These are phyloP conservation scores for Mus minutoides DNA, from an alignment of 2,797 vertebrate species.

Conservation along the genomic window DNA sequence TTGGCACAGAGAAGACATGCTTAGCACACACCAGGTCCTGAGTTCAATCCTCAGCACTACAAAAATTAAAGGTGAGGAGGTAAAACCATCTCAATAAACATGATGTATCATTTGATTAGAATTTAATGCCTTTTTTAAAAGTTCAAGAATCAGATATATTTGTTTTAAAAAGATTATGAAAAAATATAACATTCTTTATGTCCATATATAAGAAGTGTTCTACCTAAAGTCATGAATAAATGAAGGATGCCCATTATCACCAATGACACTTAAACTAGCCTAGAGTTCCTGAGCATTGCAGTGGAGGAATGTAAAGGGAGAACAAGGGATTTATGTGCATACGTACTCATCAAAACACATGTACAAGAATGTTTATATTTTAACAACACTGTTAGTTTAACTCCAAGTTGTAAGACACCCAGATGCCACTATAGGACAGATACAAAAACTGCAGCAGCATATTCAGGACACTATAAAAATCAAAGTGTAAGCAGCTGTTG, in stretches of 20 bases:
- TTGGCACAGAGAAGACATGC: not conserved
- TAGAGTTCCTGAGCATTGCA: not conserved
- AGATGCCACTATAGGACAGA: not conserved
- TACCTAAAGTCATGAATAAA: conserved; percentile 30
- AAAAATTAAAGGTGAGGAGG: not conserved
- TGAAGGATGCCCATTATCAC: not conserved
- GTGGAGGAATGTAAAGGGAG: no score
- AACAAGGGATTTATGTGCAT: not conserved
- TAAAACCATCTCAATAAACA: conserved; percentile 1
- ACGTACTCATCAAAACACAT: not conserved
- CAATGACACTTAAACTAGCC: conserved; percentile 10
- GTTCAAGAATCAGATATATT: not conserved
- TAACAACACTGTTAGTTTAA: not conserved
- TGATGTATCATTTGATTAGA: not conserved
- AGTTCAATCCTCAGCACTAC: not conserved
- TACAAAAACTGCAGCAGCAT: not conserved
- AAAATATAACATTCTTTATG: conserved; percentile 30
- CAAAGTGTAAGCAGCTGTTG: not conserved
- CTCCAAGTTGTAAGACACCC: conserved; percentile 31
- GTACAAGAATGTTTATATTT: not conserved
- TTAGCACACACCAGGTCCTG: not conserved
- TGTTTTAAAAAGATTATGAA: not conserved
- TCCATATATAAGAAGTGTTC: not conserved
- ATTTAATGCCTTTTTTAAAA: not conserved
- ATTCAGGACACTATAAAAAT: not conserved